Conservation (phyloP, 2,888 invertebrate genomes). For the Liodrosophila aerea region DNA sequence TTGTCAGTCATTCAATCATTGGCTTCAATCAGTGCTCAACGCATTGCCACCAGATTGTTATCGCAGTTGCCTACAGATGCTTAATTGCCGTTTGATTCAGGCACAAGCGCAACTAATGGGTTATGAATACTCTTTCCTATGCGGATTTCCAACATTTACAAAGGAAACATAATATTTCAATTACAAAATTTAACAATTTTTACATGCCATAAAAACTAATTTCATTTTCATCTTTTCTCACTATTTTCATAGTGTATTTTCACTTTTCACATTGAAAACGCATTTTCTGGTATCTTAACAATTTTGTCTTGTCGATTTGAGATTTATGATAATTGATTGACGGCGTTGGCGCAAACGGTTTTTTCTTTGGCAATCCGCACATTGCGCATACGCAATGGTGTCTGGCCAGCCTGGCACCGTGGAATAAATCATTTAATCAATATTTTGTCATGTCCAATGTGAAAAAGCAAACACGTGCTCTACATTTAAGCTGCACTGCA, state of each 20-base stretch:
- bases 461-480: slow-evolving; percentile 69
- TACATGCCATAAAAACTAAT: too few relatives aligned
- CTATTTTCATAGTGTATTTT: slow-evolving; percentile 21
- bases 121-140: slow-evolving; percentile 13
- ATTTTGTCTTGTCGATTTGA: slow-evolving; percentile 41
- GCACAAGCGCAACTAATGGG: slow-evolving; percentile 24
- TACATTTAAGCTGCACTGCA: slow-evolving; percentile 56
- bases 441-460: slow-evolving; percentile 67
- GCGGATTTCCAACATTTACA: neutral
- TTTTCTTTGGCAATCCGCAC: slow-evolving; percentile 39
- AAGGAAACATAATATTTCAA: too few relatives aligned
- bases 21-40: slow-evolving; percentile 37
- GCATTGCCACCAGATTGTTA: slow-evolving; percentile 66
- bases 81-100: slow-evolving; percentile 67
- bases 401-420: slow-evolving; percentile 24
- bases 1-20: slow-evolving; percentile 33
- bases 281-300: slow-evolving; percentile 18
- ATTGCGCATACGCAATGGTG: slow-evolving; percentile 68
- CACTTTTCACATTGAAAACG: neutral
- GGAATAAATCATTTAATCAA: slow-evolving; percentile 73
- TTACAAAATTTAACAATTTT: too few relatives aligned
- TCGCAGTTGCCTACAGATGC: slow-evolving; percentile 58
- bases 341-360: slow-evolving; percentile 50
- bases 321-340: slow-evolving; percentile 68
- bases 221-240: neutral